Evolutionary conservation across 2,888 invertebrate species (phyloP).

Genomic region (Blera fallax): DNA sequence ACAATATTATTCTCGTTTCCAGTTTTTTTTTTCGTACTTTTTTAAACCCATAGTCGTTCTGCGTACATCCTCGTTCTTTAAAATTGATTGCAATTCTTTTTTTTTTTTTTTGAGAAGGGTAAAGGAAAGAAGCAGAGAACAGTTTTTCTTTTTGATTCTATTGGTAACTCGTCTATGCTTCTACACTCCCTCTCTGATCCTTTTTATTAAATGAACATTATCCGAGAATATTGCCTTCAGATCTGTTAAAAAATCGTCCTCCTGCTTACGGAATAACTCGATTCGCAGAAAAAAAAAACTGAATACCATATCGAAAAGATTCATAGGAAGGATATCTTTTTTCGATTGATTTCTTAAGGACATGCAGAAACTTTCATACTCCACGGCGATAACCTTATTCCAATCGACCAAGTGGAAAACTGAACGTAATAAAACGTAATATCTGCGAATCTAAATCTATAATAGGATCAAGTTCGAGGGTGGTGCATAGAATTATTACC

Average conservation of each 20-base stretch:
- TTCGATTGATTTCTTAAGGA: slow-evolving; percentile 36
- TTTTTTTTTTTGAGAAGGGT: background rate
- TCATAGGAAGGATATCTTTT: background rate
- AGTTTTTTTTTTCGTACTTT: background rate
- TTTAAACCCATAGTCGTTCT: background rate
- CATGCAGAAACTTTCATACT: slow-evolving; percentile 1
- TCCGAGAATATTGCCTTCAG: slow-evolving; percentile 23
- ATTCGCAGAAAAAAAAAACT: background rate
- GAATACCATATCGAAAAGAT: background rate
- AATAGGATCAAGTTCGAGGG: background rate
- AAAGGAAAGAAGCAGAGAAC: background rate
- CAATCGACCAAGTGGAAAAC: slow-evolving; percentile 39
- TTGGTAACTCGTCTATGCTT: background rate
- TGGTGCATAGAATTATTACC: background rate
- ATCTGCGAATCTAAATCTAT: background rate
- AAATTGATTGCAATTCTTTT: slow-evolving; percentile 14
- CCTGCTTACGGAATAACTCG: background rate
- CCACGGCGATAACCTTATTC: slow-evolving; percentile 31
- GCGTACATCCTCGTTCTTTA: background rate
- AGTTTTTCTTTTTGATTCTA: slow-evolving; percentile 13
- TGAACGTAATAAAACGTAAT: slow-evolving; percentile 12
- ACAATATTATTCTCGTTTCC: background rate
- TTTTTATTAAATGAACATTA: slow-evolving; percentile 36
- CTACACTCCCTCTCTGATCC: background rate
- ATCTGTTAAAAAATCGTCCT: background rate